Evolutionary conservation across 2,797 vertebrate species (phyloP), one percentile per base, ranked within the genome.

Genomic region (Rhinatrema bivittatum): DNA sequence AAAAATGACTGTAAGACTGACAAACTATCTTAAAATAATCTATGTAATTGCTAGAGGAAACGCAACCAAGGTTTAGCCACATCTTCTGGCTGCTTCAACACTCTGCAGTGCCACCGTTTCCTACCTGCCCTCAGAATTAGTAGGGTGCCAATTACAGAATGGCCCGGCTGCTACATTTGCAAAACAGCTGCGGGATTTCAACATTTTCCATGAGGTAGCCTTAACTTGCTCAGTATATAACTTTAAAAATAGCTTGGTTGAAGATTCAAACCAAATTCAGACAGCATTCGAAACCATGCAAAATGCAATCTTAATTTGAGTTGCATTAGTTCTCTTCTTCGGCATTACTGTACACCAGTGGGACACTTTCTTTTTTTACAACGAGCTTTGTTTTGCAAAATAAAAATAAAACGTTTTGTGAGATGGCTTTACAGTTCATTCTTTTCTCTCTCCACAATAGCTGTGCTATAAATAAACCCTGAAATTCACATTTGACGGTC

Each of bases 401-500:
- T n/a, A 29, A 73, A 81, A 75, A 75, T 63, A 75, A 78, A 75
- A 75, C 74, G 74, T 75, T 81, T 77, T 68, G 67, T 72, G 67
- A 78, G 68, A 76, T 76, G 56, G 62, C 69, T 80, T 75, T 79
- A 80, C 78, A 78, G 72, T 78, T 35, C 65, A 72, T 82, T 81
- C 72, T 82, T 80, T 81, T 79, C 72, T 77, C 56, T 64, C 46
- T 68, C 50, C 52, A 54, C 72, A 75, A 73, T 74, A 57, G 64
- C 74, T 65, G 20, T 2, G 56, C 79, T 85, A 85, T 79, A 85
- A 83, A 84, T 85, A 84, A 69, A 62, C 50, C 57, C 64, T 67
- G 60, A 74, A 78, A 70, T 78, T 76, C 79, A 22, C 71, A 68
- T 74, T 78, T 76, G 66, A 74, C 70, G 50, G 51, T 66, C 16